These are phyloP conservation scores for Halichondria panicea DNA, from an alignment of 37 sponge, comb jelly and placozoan genomes.

Conservation along the genomic window DNA sequence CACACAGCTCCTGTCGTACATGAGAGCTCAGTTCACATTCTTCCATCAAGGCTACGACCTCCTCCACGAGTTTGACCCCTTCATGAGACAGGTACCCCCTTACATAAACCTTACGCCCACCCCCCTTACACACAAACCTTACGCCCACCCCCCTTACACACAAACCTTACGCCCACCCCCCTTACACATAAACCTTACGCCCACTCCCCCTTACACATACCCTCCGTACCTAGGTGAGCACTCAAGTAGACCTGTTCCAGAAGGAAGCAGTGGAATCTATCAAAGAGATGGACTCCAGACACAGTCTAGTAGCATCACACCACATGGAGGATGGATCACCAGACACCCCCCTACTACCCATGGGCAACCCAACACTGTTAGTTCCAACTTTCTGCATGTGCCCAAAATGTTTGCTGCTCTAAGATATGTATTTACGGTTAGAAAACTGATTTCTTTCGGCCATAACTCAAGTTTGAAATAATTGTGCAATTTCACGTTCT, in stretches of 20 bases:
- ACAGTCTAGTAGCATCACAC: conserved; percentile 47
- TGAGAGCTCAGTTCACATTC: conserved; percentile 62
- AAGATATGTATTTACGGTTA: too few relatives aligned
- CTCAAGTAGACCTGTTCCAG: conserved; percentile 37
- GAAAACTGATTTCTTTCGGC: too few relatives aligned
- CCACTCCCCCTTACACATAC: too few relatives aligned
- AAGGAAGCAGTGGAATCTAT: conserved; percentile 19
- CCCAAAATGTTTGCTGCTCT: too few relatives aligned
- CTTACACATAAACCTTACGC: too few relatives aligned
- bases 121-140: too few relatives aligned
- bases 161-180: too few relatives aligned
- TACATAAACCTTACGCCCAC: too few relatives aligned
- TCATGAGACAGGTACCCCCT: conserved; percentile 39
- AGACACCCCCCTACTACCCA: conserved; percentile 26
- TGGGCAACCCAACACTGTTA: conserved; percentile 47
- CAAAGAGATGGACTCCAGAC: conserved; percentile 38
- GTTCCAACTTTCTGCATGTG: conserved; percentile 3
- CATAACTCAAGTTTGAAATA: too few relatives aligned
- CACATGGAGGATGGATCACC: conserved; percentile 54
- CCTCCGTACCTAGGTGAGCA: too few relatives aligned
- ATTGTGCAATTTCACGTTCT: too few relatives aligned
- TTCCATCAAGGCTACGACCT: conserved; percentile 74
- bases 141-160: too few relatives aligned
- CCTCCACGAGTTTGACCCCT: conserved; percentile 41
- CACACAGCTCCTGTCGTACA: conserved; percentile 56